Evolutionary conservation across 2,888 invertebrate genomes (phyloP).

Genomic region (Beris morrisii): DNA sequence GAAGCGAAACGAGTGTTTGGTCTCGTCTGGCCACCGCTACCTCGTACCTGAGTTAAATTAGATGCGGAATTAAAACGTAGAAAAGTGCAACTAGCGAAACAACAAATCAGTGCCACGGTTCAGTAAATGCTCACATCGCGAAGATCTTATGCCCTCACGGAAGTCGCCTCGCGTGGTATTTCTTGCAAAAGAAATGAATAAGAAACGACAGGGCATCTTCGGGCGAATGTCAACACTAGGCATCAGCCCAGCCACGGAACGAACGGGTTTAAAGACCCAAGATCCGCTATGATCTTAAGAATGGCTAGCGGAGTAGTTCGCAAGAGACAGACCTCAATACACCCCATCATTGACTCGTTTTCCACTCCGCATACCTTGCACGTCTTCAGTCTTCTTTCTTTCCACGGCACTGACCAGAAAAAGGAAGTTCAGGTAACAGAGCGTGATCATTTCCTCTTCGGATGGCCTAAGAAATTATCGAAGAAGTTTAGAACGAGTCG

Average conservation of each 20-base stretch:
- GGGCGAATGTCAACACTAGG: conserved; percentile 7
- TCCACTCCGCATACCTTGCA: conserved; percentile 4
- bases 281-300: conserved; percentile 14
- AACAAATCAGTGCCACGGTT: conserved; percentile 25
- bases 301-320: neutral
- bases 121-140: conserved; percentile 23
- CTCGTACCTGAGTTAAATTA: neutral
- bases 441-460: conserved; percentile 43
- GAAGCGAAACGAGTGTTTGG: too few relatives aligned
- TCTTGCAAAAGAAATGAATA: neutral
- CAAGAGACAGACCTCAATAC: neutral
- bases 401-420: conserved; percentile 44
- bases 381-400: conserved; percentile 38
- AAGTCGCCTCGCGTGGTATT: neutral
- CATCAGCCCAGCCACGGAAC: neutral
- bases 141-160: neutral
- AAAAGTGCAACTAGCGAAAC: conserved; percentile 30
- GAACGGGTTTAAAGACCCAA: conserved; percentile 21
- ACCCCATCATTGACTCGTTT: conserved; percentile 8
- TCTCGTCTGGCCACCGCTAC: too few relatives aligned
- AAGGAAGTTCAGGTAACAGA: conserved; percentile 44
- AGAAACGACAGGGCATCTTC: too few relatives aligned
- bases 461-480: conserved; percentile 17
- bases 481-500: conserved; percentile 16
- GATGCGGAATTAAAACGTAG: conserved; percentile 9